Conservation (phyloP, 2,888 invertebrate genomes). For the Ophion slaviceki region DNA sequence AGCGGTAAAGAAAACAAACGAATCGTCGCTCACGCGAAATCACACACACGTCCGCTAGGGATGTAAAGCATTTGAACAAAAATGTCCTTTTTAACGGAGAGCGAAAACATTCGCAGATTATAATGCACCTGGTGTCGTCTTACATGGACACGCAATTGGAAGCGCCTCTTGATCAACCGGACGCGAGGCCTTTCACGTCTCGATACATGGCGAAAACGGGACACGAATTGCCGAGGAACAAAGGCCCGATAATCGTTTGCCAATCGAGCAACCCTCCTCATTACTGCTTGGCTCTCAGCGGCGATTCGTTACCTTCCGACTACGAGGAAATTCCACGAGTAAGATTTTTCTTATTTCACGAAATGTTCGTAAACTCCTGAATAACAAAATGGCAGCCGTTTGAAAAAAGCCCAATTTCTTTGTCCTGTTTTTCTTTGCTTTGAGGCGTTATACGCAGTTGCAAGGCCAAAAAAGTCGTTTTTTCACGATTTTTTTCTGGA, state of each 20-base stretch:
- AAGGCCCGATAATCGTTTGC: slow-evolving; percentile 86
- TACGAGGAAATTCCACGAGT: slow-evolving; percentile 90
- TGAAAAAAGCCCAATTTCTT: no score
- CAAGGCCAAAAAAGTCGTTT: no score
- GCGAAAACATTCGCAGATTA: slow-evolving; percentile 85
- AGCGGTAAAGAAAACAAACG: slow-evolving; percentile 85
- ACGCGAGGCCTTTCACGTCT: slow-evolving; percentile 87
- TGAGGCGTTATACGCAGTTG: no score
- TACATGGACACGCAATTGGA: slow-evolving; percentile 94
- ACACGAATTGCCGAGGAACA: slow-evolving; percentile 83
- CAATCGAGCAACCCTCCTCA: slow-evolving; percentile 89
- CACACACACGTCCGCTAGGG: neutral
- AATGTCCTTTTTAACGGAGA: neutral
- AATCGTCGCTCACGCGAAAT: neutral
- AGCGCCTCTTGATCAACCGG: slow-evolving; percentile 87
- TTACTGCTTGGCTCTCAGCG: slow-evolving; percentile 86
- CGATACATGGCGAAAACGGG: slow-evolving; percentile 81
- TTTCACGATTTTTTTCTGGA: no score
- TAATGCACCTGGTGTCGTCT: slow-evolving; percentile 93
- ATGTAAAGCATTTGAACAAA: neutral
- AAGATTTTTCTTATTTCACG: slow-evolving; percentile 62
- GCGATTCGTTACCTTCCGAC: slow-evolving; percentile 82
- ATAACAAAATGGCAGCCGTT: no score
- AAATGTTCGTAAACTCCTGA: neutral
- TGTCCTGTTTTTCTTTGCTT: neutral